Conservation (phyloP, 64 coral and sea anemone genomes). For the Pachyseris speciosa region DNA sequence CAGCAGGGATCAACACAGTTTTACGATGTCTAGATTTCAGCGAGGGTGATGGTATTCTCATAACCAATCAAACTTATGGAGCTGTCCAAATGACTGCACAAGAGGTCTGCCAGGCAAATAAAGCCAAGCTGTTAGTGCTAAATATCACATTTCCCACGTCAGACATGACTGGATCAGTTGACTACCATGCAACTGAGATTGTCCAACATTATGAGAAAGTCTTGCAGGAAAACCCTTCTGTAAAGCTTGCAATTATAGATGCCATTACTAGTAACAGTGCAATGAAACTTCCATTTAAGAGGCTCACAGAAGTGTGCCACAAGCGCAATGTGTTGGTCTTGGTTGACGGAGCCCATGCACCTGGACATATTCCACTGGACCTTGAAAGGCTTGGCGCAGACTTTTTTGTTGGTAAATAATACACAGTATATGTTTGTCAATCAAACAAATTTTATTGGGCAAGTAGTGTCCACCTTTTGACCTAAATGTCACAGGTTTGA, state of each 20-base stretch:
- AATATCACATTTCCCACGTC: conserved; percentile 87
- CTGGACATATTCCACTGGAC: conserved; percentile 80
- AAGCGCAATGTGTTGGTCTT: conserved; percentile 70
- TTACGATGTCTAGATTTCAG: conserved; percentile 53
- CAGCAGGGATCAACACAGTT: conserved; percentile 72
- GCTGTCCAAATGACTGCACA: conserved; percentile 76
- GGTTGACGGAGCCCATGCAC: conserved; percentile 87
- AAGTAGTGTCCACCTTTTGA: background rate
- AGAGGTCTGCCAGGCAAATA: conserved; percentile 75
- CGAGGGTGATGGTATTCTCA: conserved; percentile 76
- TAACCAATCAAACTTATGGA: conserved; percentile 92
- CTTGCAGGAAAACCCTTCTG: conserved; percentile 71
- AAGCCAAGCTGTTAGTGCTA: conserved; percentile 79
- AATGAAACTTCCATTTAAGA: conserved; percentile 77
- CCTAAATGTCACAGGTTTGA: background rate
- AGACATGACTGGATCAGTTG: conserved; percentile 67
- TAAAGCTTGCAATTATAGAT: conserved; percentile 85
- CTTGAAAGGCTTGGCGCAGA: conserved; percentile 82
- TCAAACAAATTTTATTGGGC: background rate
- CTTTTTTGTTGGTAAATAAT: conserved; percentile 81
- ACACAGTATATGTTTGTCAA: background rate
- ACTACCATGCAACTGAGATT: conserved; percentile 79
- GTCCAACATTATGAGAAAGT: conserved; percentile 87
- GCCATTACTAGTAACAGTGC: conserved; percentile 85
- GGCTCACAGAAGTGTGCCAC: conserved; percentile 66